phyloP scores from a whole-genome alignment of 2,113 vertebrate genomes.

The Passer domesticus region DNA sequence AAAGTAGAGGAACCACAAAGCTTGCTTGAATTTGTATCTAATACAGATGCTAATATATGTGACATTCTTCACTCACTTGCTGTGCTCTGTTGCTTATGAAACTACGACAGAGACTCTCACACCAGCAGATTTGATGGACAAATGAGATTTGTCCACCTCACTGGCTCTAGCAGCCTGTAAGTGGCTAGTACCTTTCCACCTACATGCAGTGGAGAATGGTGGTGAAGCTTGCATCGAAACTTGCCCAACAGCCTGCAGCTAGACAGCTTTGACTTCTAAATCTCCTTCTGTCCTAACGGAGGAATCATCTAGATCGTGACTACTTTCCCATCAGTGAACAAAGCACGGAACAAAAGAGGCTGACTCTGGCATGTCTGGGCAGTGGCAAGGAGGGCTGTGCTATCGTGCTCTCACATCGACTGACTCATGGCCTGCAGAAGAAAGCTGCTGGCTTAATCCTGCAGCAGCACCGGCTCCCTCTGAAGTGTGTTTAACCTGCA shows the following conservation, averaged over 20 bases:
- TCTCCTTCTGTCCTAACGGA: constrained; percentile 35
- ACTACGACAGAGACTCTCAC: background rate
- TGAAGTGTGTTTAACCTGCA: background rate
- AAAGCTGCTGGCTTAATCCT: constrained; percentile 17
- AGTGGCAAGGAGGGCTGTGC: constrained; percentile 40
- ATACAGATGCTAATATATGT: background rate
- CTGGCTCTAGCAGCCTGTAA: background rate
- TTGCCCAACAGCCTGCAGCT: constrained; percentile 43
- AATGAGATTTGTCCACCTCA: background rate
- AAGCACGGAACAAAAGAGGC: constrained; percentile 43
- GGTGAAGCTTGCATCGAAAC: constrained; percentile 36
- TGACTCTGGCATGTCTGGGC: constrained; percentile 63
- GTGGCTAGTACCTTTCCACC: too few species aligned
- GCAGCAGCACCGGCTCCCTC: background rate
- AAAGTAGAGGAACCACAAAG: background rate
- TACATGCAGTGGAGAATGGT: background rate
- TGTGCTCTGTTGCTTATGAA: background rate
- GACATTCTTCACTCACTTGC: background rate
- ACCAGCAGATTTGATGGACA: background rate
- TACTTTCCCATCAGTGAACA: constrained; percentile 57
- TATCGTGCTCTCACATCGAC: constrained; percentile 13
- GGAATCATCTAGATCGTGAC: constrained; percentile 52
- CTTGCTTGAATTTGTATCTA: background rate
- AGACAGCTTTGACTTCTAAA: constrained; percentile 53
- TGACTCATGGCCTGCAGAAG: constrained; percentile 42